Base-by-base conservation (phyloP, 1,140 invertebrate species). In the Drosophila athabasca region DNA sequence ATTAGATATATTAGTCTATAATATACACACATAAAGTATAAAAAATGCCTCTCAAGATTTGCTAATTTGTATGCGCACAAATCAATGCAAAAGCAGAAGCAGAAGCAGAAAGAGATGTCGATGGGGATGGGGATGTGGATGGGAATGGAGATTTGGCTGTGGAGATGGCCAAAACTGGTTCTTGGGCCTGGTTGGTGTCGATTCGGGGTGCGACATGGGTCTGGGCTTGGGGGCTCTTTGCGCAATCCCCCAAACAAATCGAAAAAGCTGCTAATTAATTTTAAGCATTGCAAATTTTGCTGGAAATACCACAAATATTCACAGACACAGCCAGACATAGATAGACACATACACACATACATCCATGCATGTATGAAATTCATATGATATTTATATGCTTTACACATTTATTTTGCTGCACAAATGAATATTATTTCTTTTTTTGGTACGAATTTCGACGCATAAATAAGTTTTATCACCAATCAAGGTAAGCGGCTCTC, bases 381-480 rank as follows among this genome's bases (percentile, higher is more conserved):
- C 55, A 62, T 54, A 73, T 72, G 44, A 67, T 85, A 85, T 79
- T 84, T 72, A 83, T 72, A 65, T 76, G 62, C 46, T 26, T 80
- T 62, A 81, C 64, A 81, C 70, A 79, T 62, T 62, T 62, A 48
- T 65, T 62, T 62, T 41, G 58, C 62, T 57, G 49, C 51, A 65
- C 62, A 62, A 76, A 84, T 81, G 68, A 76, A 72, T 64, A 79
- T 49, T 58, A 43, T 52, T 62, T 75, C 55, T 59, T 78, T 48
- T 77, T 52, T 49, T 57, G 51, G 59, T 75, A 53, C 71, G 61
- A 75, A 52, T 79, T 79, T 68, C 60, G 66, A 79, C 73, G 83
- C 83, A 88, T 88, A 82, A 82, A 76, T 88, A 88, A 79, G 79
- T 88, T 88, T 87, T 87, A 88, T 88, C 83, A 76, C 71, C 79